Base-by-base conservation (phyloP, 2,797 vertebrate species). In the Vespertilio murinus region DNA sequence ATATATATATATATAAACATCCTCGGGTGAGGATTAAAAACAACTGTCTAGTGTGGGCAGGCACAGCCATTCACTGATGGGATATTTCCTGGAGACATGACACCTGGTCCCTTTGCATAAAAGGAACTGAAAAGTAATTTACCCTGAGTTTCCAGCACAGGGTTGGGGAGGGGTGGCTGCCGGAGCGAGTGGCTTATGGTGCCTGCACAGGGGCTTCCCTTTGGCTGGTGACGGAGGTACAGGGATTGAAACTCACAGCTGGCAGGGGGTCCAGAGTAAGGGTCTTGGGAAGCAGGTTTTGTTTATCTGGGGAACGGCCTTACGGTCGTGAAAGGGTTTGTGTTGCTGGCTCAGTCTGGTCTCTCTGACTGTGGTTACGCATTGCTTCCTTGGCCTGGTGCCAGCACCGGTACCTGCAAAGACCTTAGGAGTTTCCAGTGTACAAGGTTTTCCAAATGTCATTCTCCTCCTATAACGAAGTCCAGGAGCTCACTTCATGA, bases 171-270 rank as follows among this genome's bases (percentile, higher is more conserved):
- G 18, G 35, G 4, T 70, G 64, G 28, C 30, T 5, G 12, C 30
- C 14, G 20, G 61, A 4, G 12, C 92, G 90, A 75, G 86, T 30
- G 20, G 49, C 65, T 82, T 69, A 35, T 11, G 49, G 38, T 61
- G 56, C 81, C 74, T 14, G 33, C 7, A 1, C 0, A 22, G 25
- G 33, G 78, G 78, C 49, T 88, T 89, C 35, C n/a, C 38, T 95
- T 49, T 90, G 83, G 81, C 95, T 89, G 92, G 3, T 85, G 88
- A 74, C 89, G 93, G 96, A 80, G 91, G 83, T 81, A 84, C 91
- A 86, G 33, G 25, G 56, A 38, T 79, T 78, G 79, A 83, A 95
- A 91, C 75, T 94, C 75, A 0, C 54, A 25, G 22, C 54, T 25
- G 54, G 54, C 54, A 56, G 54, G 23, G 54, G 54, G 54, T 4